Percentiles rank a stretch among this genome's conserved stretches.
Evolutionary conservation across 2,797 vertebrate genomes (phyloP).

Genomic region (Calcarius lapponicus): DNA sequence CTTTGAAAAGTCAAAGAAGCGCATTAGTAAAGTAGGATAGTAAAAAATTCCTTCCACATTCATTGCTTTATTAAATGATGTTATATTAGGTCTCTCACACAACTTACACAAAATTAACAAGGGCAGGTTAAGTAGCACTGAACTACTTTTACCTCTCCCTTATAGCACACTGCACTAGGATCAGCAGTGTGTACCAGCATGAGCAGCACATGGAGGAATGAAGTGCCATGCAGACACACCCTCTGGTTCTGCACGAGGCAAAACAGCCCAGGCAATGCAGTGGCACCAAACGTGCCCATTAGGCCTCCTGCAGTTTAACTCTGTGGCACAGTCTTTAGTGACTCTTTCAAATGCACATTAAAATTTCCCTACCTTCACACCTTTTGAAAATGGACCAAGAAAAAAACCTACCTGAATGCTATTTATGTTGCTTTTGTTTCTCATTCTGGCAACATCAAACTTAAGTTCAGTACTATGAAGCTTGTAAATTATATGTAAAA

Average conservation of each 20-base stretch:
- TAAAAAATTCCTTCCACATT: background rate
- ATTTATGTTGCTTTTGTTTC: background rate
- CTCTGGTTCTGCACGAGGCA: background rate
- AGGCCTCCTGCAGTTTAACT: background rate
- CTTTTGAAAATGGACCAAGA: background rate
- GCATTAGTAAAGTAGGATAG: background rate
- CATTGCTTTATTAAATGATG: background rate
- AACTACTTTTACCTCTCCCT: background rate
- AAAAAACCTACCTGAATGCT: background rate
- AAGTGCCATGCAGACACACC: background rate
- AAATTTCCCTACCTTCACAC: background rate
- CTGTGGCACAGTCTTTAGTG: background rate
- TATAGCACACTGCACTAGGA: fast-evolving
- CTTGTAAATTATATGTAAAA: background rate
- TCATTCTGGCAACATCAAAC: background rate
- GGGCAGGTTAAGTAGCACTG: background rate
- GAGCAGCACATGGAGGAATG: fast-evolving
- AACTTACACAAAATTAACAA: background rate
- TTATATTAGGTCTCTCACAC: background rate
- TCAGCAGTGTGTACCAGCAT: fast-evolving
- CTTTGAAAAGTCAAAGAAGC: constrained; percentile 74
- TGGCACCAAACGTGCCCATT: background rate
- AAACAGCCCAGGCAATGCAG: background rate
- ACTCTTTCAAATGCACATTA: background rate
- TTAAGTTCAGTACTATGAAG: background rate